Evolutionary conservation across 1,140 invertebrate species (phyloP).

Genomic region (Caenorhabditis remanei): DNA sequence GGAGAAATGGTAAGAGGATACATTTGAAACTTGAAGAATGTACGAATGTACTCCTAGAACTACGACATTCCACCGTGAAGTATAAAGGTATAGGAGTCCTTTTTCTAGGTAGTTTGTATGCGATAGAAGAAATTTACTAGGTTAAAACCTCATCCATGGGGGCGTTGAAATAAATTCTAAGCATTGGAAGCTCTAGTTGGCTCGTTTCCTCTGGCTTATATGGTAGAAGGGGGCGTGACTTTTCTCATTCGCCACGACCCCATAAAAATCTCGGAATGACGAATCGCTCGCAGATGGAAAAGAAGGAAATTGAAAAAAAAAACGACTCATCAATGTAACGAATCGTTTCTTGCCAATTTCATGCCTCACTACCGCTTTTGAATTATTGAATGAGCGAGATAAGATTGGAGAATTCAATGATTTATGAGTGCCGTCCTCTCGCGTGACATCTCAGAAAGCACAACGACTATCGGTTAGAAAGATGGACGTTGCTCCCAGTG

Average conservation of each 20-base stretch:
- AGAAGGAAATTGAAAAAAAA: neutral
- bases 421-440: constrained; percentile 18
- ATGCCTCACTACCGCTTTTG: neutral
- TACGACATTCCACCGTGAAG: no score
- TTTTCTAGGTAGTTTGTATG: no score
- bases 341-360: constrained; percentile 20
- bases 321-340: neutral
- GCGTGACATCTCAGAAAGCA: constrained; percentile 42
- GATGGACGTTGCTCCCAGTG: constrained; percentile 43
- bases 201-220: no score
- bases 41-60: no score
- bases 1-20: neutral
- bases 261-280: neutral
- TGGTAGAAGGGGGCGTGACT: no score
- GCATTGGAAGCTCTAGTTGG: no score
- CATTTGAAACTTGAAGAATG: neutral
- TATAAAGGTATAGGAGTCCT: no score
- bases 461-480: constrained; percentile 47
- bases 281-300: neutral
- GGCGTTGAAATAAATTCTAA: no score
- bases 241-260: no score
- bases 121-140: no score
- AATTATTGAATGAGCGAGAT: neutral
- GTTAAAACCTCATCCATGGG: no score
- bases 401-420: constrained; percentile 28